A percentile compares a stretch with the other conserved stretches of the same genome.
Evolutionary conservation across 2,113 vertebrate genomes (phyloP).

Genomic region (Hypanus sabinus): DNA sequence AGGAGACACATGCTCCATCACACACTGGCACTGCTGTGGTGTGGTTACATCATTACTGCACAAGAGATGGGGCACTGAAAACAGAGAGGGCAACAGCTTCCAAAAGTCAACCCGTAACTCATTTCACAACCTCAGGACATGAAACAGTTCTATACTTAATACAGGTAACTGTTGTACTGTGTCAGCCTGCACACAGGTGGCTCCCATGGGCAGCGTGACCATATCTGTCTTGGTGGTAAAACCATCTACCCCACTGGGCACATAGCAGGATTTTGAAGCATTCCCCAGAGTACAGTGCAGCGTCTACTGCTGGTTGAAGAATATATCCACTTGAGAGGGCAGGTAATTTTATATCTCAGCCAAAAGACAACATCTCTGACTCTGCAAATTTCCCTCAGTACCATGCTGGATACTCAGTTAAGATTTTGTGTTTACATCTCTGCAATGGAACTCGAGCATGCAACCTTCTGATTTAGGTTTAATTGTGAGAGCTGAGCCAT

Average conservation of each 20-base stretch:
- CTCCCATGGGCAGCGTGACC: too few relatives aligned
- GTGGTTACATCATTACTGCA: not conserved
- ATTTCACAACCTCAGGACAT: not conserved
- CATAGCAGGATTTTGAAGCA: too few relatives aligned
- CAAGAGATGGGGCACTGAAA: not conserved
- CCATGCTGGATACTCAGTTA: not conserved
- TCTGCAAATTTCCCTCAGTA: not conserved
- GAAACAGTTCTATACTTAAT: not conserved
- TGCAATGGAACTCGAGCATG: too few relatives aligned
- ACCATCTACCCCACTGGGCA: too few relatives aligned
- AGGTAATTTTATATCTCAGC: not conserved
- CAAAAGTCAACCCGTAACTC: not conserved
- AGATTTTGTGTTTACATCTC: not conserved
- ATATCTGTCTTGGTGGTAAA: too few relatives aligned
- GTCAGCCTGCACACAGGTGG: too few relatives aligned
- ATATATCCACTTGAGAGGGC: too few relatives aligned
- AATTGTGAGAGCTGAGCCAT: not conserved
- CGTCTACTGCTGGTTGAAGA: too few relatives aligned
- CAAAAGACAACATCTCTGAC: not conserved
- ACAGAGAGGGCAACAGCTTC: not conserved
- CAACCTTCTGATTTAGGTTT: too few relatives aligned
- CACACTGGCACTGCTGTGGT: conserved; percentile 20
- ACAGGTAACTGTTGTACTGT: not conserved
- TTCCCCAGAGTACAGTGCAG: too few relatives aligned
- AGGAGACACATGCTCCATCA: not conserved